Conservation (phyloP, 2,888 invertebrate genomes). For the Mimachlamys varia region DNA sequence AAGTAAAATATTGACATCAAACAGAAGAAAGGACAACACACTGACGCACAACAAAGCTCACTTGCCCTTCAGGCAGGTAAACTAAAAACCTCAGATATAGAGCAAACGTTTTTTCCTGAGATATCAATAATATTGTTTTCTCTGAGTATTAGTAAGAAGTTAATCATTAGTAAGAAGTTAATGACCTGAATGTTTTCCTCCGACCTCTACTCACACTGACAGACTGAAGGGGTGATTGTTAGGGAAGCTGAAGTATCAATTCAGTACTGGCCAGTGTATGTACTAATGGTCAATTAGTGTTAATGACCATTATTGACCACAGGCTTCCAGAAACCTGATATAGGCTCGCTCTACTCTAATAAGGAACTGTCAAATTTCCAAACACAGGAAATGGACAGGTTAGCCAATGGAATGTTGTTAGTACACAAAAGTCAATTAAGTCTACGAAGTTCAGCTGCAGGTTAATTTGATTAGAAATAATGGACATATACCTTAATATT, state of each 20-base stretch:
- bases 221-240: neutral
- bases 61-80: no score
- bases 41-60: no score
- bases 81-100: no score
- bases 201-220: neutral
- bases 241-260: neutral
- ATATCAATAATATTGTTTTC: neutral
- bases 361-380: neutral
- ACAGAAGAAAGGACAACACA: no score
- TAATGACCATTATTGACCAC: neutral
- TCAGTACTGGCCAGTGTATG: neutral
- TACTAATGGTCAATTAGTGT: conserved; percentile 21
- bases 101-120: no score
- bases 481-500: no score
- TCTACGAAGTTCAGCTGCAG: neutral
- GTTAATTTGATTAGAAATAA: neutral
- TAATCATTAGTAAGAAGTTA: neutral
- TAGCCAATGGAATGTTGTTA: neutral
- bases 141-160: neutral
- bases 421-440: neutral
- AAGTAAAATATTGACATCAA: no score
- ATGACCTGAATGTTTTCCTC: neutral
- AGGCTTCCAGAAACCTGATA: neutral
- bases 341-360: neutral
- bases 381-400: neutral